Percentiles rank a stretch among this genome's conserved stretches.
These are phyloP conservation scores for Botia kubotai DNA, from an alignment of 2,797 vertebrate species.

Conservation along the genomic window DNA sequence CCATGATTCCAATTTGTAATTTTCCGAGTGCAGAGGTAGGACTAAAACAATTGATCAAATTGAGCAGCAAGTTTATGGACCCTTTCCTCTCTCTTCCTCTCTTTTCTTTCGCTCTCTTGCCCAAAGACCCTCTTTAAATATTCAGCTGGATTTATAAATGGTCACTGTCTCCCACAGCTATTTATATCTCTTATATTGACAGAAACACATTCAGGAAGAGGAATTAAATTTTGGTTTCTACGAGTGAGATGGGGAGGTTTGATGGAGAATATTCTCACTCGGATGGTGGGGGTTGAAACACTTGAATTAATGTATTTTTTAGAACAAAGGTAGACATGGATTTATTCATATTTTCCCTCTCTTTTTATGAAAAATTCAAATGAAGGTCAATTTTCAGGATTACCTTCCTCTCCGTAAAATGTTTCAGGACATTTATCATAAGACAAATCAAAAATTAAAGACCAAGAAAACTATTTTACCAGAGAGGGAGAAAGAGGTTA, in stretches of 20 bases:
- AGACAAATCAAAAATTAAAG: slow-evolving; percentile 62
- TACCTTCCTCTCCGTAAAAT: slow-evolving; percentile 61
- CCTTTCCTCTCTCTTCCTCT: slow-evolving; percentile 42
- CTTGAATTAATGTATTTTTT: slow-evolving; percentile 66
- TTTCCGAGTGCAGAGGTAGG: slow-evolving; percentile 82
- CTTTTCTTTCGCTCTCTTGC: slow-evolving; percentile 58
- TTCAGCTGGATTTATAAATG: slow-evolving; percentile 83
- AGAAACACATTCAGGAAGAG: slow-evolving; percentile 73
- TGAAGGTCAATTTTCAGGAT: slow-evolving; percentile 65
- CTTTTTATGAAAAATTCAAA: slow-evolving; percentile 67
- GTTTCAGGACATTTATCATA: slow-evolving; percentile 56
- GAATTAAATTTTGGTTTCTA: slow-evolving; percentile 68
- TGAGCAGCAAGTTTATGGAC: slow-evolving; percentile 75
- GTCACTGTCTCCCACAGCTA: slow-evolving; percentile 75
- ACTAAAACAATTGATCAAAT: slow-evolving; percentile 82
- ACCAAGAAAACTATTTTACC: slow-evolving; percentile 48
- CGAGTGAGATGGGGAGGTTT: slow-evolving; percentile 63
- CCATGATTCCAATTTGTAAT: slow-evolving; percentile 85
- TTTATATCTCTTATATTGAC: slow-evolving; percentile 79
- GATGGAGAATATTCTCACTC: slow-evolving; percentile 64
- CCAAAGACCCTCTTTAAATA: slow-evolving; percentile 83
- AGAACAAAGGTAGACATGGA: slow-evolving; percentile 68
- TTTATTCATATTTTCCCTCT: slow-evolving; percentile 68
- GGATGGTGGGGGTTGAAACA: slow-evolving; percentile 55
- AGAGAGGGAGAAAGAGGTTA: slow-evolving; percentile 1